Conservation (phyloP, 2,797 vertebrate species). For the Florisuga fusca region DNA sequence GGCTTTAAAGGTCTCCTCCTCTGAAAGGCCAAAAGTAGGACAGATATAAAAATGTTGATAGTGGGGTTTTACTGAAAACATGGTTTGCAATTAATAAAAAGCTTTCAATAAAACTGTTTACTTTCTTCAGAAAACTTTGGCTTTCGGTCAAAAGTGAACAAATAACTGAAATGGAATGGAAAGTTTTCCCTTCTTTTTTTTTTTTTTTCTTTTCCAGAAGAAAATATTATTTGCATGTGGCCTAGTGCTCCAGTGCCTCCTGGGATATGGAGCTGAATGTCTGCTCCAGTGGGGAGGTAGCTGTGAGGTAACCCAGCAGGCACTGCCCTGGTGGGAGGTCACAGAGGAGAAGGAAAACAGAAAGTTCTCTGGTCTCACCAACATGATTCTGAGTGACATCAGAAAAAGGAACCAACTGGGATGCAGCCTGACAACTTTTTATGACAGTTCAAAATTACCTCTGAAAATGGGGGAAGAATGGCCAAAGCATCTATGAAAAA, state of each 20-base stretch:
- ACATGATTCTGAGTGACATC: neutral
- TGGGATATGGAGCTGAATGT: neutral
- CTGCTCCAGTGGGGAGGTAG: neutral
- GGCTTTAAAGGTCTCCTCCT: neutral
- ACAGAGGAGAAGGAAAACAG: neutral
- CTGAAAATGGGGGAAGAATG: neutral
- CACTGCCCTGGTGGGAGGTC: neutral
- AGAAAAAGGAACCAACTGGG: neutral
- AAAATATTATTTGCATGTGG: neutral
- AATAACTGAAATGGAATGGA: neutral
- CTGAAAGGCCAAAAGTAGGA: neutral
- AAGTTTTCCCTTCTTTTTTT: neutral
- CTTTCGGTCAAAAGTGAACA: neutral
- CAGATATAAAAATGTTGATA: neutral
- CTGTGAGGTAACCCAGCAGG: rapidly evolving
- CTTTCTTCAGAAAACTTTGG: constrained; percentile 28
- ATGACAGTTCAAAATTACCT: neutral
- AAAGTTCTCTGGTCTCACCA: neutral
- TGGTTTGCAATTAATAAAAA: neutral
- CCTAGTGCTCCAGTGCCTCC: neutral
- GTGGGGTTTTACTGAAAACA: neutral
- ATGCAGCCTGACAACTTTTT: neutral
- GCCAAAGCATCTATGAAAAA: neutral
- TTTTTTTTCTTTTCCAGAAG: neutral
- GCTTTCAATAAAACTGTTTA: constrained; percentile 20